Evolutionary conservation across 35 echinoderm and acorn worm genomes (phyloP), one percentile per base, ranked within the genome.

Genomic region (Eucidaris tribuloides): DNA sequence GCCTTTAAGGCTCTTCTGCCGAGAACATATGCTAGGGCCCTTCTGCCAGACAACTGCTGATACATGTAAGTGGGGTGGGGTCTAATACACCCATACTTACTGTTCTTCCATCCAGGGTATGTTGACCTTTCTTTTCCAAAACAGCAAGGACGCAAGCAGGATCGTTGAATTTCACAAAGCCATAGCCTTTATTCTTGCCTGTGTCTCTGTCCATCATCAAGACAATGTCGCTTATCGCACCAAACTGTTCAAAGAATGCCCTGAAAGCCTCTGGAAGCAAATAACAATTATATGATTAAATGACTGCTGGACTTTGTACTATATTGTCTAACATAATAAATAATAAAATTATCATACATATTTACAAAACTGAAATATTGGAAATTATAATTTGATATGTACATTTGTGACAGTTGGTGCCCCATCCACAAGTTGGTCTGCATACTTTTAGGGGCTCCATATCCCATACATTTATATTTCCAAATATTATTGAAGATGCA

Each of bases 201-300:
- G 35, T 72, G 35, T 72, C 66, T 35, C 36, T 72, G 22, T 72
- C 66, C 66, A 72, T 72, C 66, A 72, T 72, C 33, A 72, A 23
- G 2, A 72, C 66, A 35, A 72, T 72, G 28, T 72, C 66, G 18
- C 11, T 43, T 25, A 72, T 72, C 13, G 28, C 14, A 0, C 66
- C 66, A 72, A 40, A 72, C 2, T 25, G 36, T 39, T 72, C 66
- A 72, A 72, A 72, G 36, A 33, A 72, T 2, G 66, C 66, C 32
- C 66, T 14, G 66, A 72, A 72, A 0, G 68, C 30, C 19, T 74
- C 68, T 74, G n/a, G 27, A 52, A 52, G 9, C n/a, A 52, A 52
- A 52, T 52, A 52, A 52, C 48, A 52, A 52, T 11, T 52, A 11
- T n/a, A 34, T 17, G 25, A 37, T 66, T 7, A 4, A 66, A 66